phyloP scores from a whole-genome alignment of 2,797 vertebrate genomes.

The Setipinna tenuifilis region DNA sequence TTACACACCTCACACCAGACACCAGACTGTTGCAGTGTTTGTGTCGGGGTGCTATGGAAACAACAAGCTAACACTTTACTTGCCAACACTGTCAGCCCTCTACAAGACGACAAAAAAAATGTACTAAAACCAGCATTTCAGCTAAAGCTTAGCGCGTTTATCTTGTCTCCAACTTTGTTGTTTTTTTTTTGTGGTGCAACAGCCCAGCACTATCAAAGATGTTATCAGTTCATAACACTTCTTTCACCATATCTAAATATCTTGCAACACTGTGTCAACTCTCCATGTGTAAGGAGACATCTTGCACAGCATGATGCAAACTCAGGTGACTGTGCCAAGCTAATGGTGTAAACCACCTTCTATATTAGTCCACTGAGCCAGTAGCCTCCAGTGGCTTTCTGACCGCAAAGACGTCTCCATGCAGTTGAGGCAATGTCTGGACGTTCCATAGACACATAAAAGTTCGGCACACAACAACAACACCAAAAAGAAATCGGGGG shows the following conservation, averaged over 20 bases:
- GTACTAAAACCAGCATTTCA: background rate
- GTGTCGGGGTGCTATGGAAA: background rate
- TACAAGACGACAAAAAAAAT: background rate
- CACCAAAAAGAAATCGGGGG: background rate
- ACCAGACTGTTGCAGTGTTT: background rate
- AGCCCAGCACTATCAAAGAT: background rate
- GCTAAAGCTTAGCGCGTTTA: background rate
- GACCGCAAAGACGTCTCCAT: background rate
- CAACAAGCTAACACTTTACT: constrained; percentile 18
- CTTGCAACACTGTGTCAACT: background rate
- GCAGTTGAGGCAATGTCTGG: background rate
- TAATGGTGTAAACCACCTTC: background rate
- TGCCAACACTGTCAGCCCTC: background rate
- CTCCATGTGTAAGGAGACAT: background rate
- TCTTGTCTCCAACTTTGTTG: background rate
- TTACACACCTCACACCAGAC: background rate
- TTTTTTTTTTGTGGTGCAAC: background rate
- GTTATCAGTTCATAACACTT: background rate
- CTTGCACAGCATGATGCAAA: constrained; percentile 14
- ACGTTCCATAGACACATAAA: background rate
- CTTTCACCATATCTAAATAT: background rate
- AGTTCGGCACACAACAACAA: background rate
- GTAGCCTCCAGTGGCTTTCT: background rate
- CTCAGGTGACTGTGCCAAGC: background rate
- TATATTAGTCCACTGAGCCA: background rate